Conservation (phyloP, 2,888 invertebrate genomes). For the Ophraella communa region DNA sequence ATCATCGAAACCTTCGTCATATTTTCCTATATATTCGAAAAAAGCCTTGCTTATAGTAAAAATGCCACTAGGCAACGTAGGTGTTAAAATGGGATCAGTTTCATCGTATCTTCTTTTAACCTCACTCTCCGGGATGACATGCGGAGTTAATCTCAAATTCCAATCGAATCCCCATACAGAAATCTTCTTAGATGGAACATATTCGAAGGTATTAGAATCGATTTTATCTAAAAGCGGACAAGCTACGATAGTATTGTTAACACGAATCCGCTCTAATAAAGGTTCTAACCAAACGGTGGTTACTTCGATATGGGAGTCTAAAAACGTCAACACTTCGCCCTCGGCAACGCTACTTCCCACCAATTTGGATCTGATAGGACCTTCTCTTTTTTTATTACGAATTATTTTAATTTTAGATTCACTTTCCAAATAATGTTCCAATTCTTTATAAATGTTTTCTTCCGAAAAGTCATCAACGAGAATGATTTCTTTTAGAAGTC, state of each 20-base stretch:
- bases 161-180: constrained; percentile 92
- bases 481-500: constrained; percentile 90
- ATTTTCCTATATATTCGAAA: constrained; percentile 93
- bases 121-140: constrained; percentile 91
- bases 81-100: constrained; percentile 92
- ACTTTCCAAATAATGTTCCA: constrained; percentile 90
- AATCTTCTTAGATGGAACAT: constrained; percentile 84
- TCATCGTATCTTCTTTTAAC: constrained; percentile 81
- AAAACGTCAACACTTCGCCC: constrained; percentile 76
- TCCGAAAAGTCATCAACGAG: constrained; percentile 97
- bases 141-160: constrained; percentile 98
- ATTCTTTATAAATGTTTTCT: constrained; percentile 93
- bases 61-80: constrained; percentile 98
- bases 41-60: constrained; percentile 94
- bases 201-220: constrained; percentile 90
- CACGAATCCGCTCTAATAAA: constrained; percentile 83
- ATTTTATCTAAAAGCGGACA: constrained; percentile 97
- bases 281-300: constrained; percentile 96
- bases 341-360: constrained; percentile 67
- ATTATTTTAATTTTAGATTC: constrained; percentile 94
- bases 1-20: constrained; percentile 99
- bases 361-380: constrained; percentile 91
- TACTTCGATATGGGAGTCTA: constrained; percentile 98
- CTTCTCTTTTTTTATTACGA: constrained; percentile 90
- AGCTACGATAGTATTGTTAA: constrained; percentile 85